Conservation (phyloP, 2,888 invertebrate species). For the Brachylomia viminalis region DNA sequence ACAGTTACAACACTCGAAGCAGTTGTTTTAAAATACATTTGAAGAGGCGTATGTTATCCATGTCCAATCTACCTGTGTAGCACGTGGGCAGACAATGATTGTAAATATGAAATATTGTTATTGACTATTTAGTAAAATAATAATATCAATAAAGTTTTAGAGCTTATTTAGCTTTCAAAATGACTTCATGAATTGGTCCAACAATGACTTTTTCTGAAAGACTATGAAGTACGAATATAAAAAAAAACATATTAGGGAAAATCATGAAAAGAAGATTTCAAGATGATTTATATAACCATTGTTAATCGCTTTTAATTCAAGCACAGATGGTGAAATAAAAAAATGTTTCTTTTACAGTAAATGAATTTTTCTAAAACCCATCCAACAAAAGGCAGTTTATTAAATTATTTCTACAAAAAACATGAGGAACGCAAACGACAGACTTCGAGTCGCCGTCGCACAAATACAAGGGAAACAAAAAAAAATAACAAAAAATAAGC, state of each 20-base stretch:
- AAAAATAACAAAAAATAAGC: slow-evolving; percentile 62
- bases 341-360: slow-evolving; percentile 58
- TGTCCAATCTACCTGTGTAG: slow-evolving; percentile 63
- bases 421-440: slow-evolving; percentile 73
- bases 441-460: slow-evolving; percentile 84
- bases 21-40: slow-evolving; percentile 64
- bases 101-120: slow-evolving; percentile 75
- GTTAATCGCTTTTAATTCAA: slow-evolving; percentile 26
- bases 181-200: not conserved
- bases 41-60: slow-evolving; percentile 73
- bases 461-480: slow-evolving; percentile 74
- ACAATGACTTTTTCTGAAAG: not conserved
- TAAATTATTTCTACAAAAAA: slow-evolving; percentile 71
- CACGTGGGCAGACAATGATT: slow-evolving; percentile 74
- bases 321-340: slow-evolving; percentile 41
- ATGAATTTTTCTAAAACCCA: slow-evolving; percentile 60
- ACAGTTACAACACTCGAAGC: slow-evolving; percentile 57
- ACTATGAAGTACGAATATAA: not conserved
- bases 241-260: not conserved
- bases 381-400: slow-evolving; percentile 70
- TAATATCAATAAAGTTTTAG: slow-evolving; percentile 58
- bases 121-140: slow-evolving; percentile 75
- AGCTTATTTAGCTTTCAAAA: slow-evolving; percentile 38
- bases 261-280: not conserved
- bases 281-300: not conserved